Percentiles rank a stretch among this genome's conserved stretches.
These are phyloP conservation scores for Sebastolobus alascanus DNA, from an alignment of 2,797 vertebrate species.

Conservation along the genomic window DNA sequence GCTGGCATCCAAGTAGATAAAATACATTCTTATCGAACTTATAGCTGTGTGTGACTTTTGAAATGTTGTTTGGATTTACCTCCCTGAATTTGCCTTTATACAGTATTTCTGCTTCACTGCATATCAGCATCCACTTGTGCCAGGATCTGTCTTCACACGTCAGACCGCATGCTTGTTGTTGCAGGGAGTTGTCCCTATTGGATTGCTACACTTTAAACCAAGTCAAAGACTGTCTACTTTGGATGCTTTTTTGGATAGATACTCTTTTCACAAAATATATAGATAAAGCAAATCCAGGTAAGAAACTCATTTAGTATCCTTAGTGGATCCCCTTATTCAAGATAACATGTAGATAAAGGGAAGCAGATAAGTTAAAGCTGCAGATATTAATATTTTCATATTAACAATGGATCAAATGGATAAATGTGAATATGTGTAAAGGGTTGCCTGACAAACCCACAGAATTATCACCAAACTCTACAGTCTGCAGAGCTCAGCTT, in stretches of 20 bases:
- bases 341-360: neutral
- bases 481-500: neutral
- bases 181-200: slow-evolving; percentile 26
- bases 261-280: neutral
- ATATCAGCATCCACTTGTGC: slow-evolving; percentile 33
- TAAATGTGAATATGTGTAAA: neutral
- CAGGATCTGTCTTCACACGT: slow-evolving; percentile 39
- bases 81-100: slow-evolving; percentile 16
- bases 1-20: neutral
- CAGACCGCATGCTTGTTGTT: slow-evolving; percentile 40
- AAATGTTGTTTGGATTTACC: neutral
- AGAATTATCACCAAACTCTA: neutral
- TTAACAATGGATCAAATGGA: neutral
- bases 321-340: neutral
- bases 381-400: neutral
- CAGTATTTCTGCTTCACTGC: slow-evolving; percentile 37
- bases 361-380: neutral
- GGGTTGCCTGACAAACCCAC: neutral
- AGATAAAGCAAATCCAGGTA: neutral
- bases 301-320: neutral
- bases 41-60: neutral
- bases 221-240: slow-evolving; percentile 13
- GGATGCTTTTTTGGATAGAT: neutral
- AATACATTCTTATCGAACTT: slow-evolving; percentile 24
- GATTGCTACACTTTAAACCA: slow-evolving; percentile 24